A percentile compares a stretch with the other conserved stretches of the same genome.
Conservation (phyloP, 53 echinoderm and acorn worm genomes). For the Stichopus horrens region DNA sequence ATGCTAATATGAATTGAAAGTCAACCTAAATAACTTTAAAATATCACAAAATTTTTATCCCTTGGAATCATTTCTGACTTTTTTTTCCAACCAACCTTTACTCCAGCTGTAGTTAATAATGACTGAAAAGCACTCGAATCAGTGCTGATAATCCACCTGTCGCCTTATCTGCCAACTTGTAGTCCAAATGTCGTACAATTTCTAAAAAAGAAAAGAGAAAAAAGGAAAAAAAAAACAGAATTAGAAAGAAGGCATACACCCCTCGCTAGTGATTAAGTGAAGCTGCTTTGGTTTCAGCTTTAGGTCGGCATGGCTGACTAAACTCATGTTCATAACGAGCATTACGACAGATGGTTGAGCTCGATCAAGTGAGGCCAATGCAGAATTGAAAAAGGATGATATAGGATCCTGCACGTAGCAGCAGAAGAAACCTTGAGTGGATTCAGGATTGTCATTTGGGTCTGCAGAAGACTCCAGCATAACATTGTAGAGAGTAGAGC, state of each 20-base stretch:
- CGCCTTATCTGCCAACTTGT: background rate
- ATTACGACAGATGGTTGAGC: conserved; percentile 16
- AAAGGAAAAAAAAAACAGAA: no score
- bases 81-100: no score
- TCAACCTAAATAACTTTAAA: no score
- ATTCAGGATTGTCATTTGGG: no score
- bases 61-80: no score
- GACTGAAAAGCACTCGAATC: background rate
- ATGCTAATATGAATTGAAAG: no score
- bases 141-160: background rate
- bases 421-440: background rate
- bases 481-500: background rate
- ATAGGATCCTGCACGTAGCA: background rate
- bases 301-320: conserved; percentile 7
- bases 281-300: background rate
- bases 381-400: background rate
- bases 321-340: conserved; percentile 15
- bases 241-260: background rate
- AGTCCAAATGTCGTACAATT: background rate
- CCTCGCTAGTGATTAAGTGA: background rate
- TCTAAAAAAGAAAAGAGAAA: background rate
- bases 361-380: conserved; percentile 29
- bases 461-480: background rate
- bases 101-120: no score
- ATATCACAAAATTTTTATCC: no score